phyloP scores from a whole-genome alignment of 2,888 invertebrate species.

The Eupeodes luniger region DNA sequence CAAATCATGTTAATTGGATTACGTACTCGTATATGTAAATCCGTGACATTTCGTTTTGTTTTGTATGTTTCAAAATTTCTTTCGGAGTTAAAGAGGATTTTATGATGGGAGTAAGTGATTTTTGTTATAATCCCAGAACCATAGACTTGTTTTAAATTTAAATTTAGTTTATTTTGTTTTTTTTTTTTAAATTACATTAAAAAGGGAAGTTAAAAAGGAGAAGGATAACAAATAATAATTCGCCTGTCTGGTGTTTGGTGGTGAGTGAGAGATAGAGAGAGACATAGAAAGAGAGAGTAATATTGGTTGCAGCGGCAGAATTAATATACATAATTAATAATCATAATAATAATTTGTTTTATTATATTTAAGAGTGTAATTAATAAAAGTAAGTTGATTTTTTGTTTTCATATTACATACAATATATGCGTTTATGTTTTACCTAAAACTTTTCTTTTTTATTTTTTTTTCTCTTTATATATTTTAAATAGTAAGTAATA shows the following conservation, averaged over 20 bases:
- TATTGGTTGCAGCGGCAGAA: constrained; percentile 66
- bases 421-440: constrained; percentile 64
- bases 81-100: not conserved
- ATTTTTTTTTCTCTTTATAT: constrained; percentile 57
- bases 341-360: constrained; percentile 72
- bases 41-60: not conserved
- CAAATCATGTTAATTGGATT: not conserved
- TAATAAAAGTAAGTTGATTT: constrained; percentile 69
- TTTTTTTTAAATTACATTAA: constrained; percentile 27
- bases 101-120: not conserved
- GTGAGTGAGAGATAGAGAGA: constrained; percentile 20
- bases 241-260: constrained; percentile 29
- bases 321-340: constrained; percentile 68
- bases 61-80: not conserved
- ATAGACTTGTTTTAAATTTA: constrained; percentile 17
- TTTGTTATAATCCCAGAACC: constrained; percentile 3
- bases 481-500: constrained; percentile 63
- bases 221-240: constrained; percentile 5
- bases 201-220: constrained; percentile 12
- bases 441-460: constrained; percentile 46
- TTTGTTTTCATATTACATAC: constrained; percentile 60
- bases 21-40: not conserved
- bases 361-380: constrained; percentile 73
- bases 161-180: constrained; percentile 1
- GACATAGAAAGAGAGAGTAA: constrained; percentile 30